Evolutionary conservation across 64 coral and sea anemone genomes (phyloP), one percentile per base, ranked within the genome.

Genomic region (Montipora foliosa): DNA sequence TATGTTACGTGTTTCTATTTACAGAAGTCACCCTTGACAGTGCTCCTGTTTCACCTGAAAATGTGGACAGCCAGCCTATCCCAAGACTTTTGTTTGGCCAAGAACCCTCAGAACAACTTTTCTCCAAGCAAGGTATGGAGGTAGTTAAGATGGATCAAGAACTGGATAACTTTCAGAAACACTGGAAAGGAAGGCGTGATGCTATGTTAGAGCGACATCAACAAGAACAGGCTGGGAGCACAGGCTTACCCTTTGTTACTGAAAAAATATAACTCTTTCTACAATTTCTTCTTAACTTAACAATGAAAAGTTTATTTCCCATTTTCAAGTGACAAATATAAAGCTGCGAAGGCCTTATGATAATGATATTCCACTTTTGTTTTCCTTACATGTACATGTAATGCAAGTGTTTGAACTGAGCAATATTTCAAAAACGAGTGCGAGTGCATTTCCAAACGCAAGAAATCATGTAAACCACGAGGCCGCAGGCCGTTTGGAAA

Each of bases 111-210:
- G 92, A 93, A 72, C 77, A 93, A 19, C 84, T 93, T 3, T 16
- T 93, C 20, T 70, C 75, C 4, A 78, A 69, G 61, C 92, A 93
- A 61, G 88, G 81, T 15, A 93, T 93, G 92, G 84, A 93, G 67
- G 57, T 93, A 7, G 79, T 93, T 75, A 88, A 76, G 21, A 76
- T 93, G 76, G 92, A 93, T 17, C 57, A 87, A 45, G 75, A 93
- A 7, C 67, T 93, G 64, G 61, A 88, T 5, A 66, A 21, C 17
- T 93, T 93, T 81, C 74, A 87, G 3, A 45, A 53, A 9, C 25
- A 53, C 22, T 93, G 92, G 92, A 57, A 93, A 62, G 77, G 81
- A 74, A 86, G 66, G 19, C 66, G 44, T 21, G 12, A 15, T 49
- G 44, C 16, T 21, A 72, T 86, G 82, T 13, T 86, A 11, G 44